Conservation (phyloP, 37 sponge, comb jelly and placozoan genomes). For the Tethya wilhelma region DNA sequence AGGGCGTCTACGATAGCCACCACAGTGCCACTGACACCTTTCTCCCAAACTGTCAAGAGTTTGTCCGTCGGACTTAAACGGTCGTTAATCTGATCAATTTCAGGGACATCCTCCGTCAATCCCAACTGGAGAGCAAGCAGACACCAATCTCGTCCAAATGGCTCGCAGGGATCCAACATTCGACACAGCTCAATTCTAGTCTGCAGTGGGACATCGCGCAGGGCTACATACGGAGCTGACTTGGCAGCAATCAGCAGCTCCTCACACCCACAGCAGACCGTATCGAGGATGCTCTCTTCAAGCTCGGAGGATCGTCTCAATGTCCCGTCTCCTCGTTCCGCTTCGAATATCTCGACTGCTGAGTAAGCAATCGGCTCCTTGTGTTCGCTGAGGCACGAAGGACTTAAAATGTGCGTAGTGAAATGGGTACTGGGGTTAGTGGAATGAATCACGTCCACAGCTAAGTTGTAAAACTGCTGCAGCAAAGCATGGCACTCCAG, state of each 20-base stretch:
- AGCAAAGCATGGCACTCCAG: conserved; percentile 75
- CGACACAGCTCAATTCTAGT: conserved; percentile 65
- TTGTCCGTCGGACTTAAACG: conserved; percentile 74
- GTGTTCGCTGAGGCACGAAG: conserved; percentile 55
- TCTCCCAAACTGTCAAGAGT: conserved; percentile 71
- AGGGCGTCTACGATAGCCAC: conserved; percentile 74
- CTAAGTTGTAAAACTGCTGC: conserved; percentile 72
- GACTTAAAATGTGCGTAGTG: conserved; percentile 59
- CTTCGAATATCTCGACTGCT: conserved; percentile 72
- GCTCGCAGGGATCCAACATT: conserved; percentile 78
- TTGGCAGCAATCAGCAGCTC: conserved; percentile 63
- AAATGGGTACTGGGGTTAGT: conserved; percentile 70
- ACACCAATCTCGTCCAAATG: conserved; percentile 90
- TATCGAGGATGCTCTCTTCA: conserved; percentile 64
- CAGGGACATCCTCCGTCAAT: conserved; percentile 72
- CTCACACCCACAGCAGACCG: conserved; percentile 86
- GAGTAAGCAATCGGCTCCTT: conserved; percentile 50
- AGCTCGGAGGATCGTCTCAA: conserved; percentile 16
- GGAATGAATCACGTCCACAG: conserved; percentile 25
- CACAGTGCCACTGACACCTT: conserved; percentile 38
- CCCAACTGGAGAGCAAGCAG: conserved; percentile 78
- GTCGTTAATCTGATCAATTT: conserved; percentile 50
- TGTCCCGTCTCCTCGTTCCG: conserved; percentile 49
- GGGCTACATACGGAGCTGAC: conserved; percentile 69
- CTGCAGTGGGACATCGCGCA: conserved; percentile 38